These are phyloP conservation scores for Megaleporinus macrocephalus DNA, from an alignment of 2,113 vertebrate genomes.

Conservation along the genomic window DNA sequence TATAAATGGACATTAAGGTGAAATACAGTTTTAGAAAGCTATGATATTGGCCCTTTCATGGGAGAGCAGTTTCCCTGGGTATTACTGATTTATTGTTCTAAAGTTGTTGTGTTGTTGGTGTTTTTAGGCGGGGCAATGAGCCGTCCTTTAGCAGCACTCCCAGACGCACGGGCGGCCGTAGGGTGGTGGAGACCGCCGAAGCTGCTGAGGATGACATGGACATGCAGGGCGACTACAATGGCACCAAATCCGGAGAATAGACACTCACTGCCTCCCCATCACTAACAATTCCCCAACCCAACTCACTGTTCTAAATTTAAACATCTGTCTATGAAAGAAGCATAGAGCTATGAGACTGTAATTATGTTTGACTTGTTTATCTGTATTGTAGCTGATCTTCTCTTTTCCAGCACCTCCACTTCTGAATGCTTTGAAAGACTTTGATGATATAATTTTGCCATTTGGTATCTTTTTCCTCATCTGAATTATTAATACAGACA, in stretches of 20 bases:
- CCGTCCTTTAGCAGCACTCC: conserved; percentile 75
- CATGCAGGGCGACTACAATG: conserved; percentile 83
- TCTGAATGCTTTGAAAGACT: too few species aligned
- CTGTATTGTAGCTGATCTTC: not conserved
- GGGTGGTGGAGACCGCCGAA: conserved; percentile 81
- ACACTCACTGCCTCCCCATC: not conserved
- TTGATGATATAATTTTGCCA: too few species aligned
- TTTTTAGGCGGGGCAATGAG: conserved; percentile 85
- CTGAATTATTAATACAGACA: too few species aligned
- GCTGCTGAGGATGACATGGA: conserved; percentile 82
- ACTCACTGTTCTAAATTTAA: not conserved
- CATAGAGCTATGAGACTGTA: not conserved
- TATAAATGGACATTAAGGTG: too few species aligned
- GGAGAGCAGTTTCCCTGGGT: not conserved
- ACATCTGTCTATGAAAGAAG: not conserved
- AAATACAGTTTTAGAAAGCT: not conserved
- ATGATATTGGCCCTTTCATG: not conserved
- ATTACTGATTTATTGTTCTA: not conserved
- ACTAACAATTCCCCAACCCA: conserved; percentile 9
- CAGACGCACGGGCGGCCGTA: conserved; percentile 78
- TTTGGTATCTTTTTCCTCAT: too few species aligned
- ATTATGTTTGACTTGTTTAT: not conserved
- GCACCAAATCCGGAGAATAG: conserved; percentile 80
- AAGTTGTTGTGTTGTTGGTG: conserved; percentile 11
- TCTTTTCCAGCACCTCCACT: too few species aligned